These are phyloP conservation scores for Musca domestica DNA, from an alignment of 1,140 invertebrate species.

Conservation along the genomic window DNA sequence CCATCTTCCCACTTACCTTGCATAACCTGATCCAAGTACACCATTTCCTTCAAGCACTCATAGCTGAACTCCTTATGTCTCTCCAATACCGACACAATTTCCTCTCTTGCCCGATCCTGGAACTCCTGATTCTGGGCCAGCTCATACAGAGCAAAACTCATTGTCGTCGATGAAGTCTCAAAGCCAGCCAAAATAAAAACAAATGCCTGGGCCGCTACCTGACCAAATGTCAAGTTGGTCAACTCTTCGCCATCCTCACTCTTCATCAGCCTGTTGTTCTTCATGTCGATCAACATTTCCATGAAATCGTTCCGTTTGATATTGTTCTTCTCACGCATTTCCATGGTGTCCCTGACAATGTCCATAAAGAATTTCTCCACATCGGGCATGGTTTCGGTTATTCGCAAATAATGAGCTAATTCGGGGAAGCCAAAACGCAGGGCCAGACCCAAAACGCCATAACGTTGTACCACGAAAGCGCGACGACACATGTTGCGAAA, in stretches of 20 bases:
- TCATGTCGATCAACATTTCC: constrained; percentile 42
- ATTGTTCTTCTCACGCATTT: constrained; percentile 45
- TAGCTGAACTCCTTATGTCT: constrained; percentile 15
- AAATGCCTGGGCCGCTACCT: constrained; percentile 31
- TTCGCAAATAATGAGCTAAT: constrained; percentile 29
- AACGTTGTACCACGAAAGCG: constrained; percentile 34
- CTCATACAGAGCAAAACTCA: constrained; percentile 51
- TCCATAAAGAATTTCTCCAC: constrained; percentile 45
- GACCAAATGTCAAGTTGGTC: constrained; percentile 23
- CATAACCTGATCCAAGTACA: constrained; percentile 15
- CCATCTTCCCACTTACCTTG: not conserved
- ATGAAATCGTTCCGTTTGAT: constrained; percentile 45
- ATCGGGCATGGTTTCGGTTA: constrained; percentile 36
- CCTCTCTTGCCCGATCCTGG: constrained; percentile 3
- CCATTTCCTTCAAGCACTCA: constrained; percentile 13
- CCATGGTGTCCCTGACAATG: constrained; percentile 40
- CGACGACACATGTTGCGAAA: constrained; percentile 52
- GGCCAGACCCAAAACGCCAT: constrained; percentile 23
- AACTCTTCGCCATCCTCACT: not conserved
- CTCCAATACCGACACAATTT: not conserved
- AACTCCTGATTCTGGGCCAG: constrained; percentile 1
- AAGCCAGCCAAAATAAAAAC: constrained; percentile 36
- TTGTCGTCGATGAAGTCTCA: constrained; percentile 38
- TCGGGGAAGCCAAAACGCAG: constrained; percentile 37
- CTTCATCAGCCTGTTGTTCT: constrained; percentile 29